These are phyloP conservation scores for Mythimna lalbum DNA, from an alignment of 2,888 invertebrate genomes.

Conservation along the genomic window DNA sequence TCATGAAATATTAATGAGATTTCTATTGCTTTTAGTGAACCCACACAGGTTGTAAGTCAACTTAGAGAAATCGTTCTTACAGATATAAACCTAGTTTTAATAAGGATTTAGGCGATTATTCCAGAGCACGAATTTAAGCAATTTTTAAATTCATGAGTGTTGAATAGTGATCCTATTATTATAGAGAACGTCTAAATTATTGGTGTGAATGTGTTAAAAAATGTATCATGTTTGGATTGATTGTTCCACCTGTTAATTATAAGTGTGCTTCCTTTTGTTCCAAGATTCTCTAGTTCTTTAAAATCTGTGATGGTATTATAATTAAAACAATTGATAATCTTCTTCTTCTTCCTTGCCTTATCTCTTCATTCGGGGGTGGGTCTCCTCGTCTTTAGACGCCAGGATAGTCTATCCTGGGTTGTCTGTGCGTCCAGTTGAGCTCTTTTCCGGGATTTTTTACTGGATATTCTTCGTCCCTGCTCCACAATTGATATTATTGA, in stretches of 20 bases:
- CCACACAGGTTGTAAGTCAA: conserved; percentile 15
- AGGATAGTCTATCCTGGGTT: too few species aligned
- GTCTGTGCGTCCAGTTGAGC: too few species aligned
- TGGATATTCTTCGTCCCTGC: too few species aligned
- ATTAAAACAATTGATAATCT: background rate
- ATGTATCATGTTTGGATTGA: too few species aligned
- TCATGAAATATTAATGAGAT: conserved; percentile 35
- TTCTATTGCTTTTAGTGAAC: conserved; percentile 27
- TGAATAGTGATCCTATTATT: background rate
- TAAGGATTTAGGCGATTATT: background rate
- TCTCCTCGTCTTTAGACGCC: too few species aligned
- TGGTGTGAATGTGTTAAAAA: too few species aligned
- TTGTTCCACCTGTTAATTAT: too few species aligned
- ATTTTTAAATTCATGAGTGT: background rate
- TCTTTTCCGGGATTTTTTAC: too few species aligned
- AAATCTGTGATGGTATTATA: background rate
- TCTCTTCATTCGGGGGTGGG: too few species aligned
- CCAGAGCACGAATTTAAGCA: background rate
- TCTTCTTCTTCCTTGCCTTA: too few species aligned
- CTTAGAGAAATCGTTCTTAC: conserved; percentile 8
- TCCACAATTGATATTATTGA: background rate
- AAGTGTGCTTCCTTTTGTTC: too few species aligned
- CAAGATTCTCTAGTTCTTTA: background rate
- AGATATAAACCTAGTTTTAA: background rate
- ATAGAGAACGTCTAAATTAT: too few species aligned